Base-by-base conservation (phyloP, 2,797 vertebrate genomes). In the Parotocinclus haroldoi region DNA sequence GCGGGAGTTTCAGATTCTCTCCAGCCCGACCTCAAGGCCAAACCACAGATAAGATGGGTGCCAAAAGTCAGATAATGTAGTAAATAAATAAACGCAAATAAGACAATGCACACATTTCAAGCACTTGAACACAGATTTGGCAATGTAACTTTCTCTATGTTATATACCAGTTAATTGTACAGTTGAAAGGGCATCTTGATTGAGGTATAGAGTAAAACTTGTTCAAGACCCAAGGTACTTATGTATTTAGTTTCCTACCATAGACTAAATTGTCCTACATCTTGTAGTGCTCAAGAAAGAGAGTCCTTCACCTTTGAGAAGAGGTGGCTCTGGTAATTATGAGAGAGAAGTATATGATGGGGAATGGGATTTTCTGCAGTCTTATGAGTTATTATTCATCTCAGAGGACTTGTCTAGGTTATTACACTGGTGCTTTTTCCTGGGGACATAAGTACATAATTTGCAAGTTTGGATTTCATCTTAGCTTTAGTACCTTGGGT, bases 321-420 rank as follows among this genome's bases (percentile, higher is more conserved):
- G 81, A 84, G 78, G 72, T 78, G 75, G 72, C 81, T 81, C 61
- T 69, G 27, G 82, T 86, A 89, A 89, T 91, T 89, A 89, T 76
- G 73, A 81, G 78, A 74, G 74, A 78, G 78, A 80, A 82, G 83
- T 87, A 81, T 81, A 81, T 82, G 83, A 83, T 80, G 84, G 83
- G 78, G 84, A 87, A 89, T 88, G 81, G 83, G 82, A 86, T 89
- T 88, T 84, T 81, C 79, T 81, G 72, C 76, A 76, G 81, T 84
- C 82, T 86, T 84, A 82, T 84, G 85, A 84, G 86, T 87, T 85
- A 83, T 87, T 80, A 84, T 81, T 81, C 78, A 83, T 82, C 88
- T 84, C 83, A 42, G 56, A 85, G 86, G 85, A 88, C 66, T 76
- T 78, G 72, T 83, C 80, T 80, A 74, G 82, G 74, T 76, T 83